A percentile compares a stretch with the other conserved stretches of the same genome.
phyloP scores from a whole-genome alignment of 2,888 invertebrate genomes.

The Caenorhabditis becei region DNA sequence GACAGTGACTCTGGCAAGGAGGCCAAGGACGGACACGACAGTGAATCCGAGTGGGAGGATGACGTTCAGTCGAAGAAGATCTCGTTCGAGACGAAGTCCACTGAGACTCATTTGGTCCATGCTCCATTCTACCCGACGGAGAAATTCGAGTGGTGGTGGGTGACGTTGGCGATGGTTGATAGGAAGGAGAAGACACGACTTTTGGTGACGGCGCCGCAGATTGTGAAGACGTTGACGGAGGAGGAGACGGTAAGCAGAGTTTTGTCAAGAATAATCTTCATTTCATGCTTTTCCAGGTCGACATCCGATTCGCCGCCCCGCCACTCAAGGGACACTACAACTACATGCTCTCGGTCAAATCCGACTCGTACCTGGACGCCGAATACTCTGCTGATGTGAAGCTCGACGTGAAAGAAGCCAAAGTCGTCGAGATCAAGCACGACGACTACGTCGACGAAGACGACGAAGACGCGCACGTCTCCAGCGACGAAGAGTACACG shows the following conservation, averaged over 20 bases:
- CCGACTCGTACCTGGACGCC: conserved; percentile 97
- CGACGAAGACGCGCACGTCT: conserved; percentile 66
- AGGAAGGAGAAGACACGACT: conserved; percentile 86
- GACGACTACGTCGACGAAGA: conserved; percentile 83
- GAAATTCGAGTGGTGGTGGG: conserved; percentile 99
- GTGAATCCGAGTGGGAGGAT: conserved; percentile 60
- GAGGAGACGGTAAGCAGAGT: conserved; percentile 85
- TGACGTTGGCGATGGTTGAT: conserved; percentile 90
- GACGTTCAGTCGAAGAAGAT: conserved; percentile 60
- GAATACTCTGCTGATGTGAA: conserved; percentile 91
- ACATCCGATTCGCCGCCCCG: conserved; percentile 97
- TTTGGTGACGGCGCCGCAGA: conserved; percentile 93
- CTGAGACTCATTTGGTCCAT: conserved; percentile 96
- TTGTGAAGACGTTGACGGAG: conserved; percentile 92
- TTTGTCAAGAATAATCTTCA: background rate
- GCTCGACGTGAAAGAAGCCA: conserved; percentile 95
- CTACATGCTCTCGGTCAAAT: conserved; percentile 90
- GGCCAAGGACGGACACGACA: conserved; percentile 8
- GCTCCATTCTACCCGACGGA: conserved; percentile 95
- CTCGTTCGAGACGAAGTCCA: conserved; percentile 87
- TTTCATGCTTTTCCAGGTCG: conserved; percentile 83
- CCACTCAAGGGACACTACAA: conserved; percentile 91
- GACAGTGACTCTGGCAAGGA: conserved; percentile 39
- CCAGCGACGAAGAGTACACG: conserved; percentile 70
- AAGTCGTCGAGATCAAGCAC: conserved; percentile 84